Evolutionary conservation across 1,140 invertebrate genomes (phyloP), one percentile per base, ranked within the genome.

Genomic region (Asobara japonica): DNA sequence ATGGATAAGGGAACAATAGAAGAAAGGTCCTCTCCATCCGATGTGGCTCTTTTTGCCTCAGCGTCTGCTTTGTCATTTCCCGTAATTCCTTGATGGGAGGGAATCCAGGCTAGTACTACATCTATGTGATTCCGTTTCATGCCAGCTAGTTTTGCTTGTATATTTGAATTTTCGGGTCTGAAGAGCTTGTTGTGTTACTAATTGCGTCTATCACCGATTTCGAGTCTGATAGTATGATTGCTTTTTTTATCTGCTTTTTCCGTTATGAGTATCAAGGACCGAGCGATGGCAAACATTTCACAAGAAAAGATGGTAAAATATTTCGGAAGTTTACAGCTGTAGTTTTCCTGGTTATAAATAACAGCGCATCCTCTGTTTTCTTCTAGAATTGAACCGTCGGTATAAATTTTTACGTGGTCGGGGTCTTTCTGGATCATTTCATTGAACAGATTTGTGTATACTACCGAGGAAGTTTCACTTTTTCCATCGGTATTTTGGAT

Each of bases 171-270:
- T 22, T 0, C 6, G 7, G 51, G 16, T 65, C 60, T 38, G 29
- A 65, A 13, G 31, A 36, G 1, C 1, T 20, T 13, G 31, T 0
- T 5, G 71, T 72, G 27, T 67, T 38, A 36, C 66, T 66, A 0
- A 66, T 25, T 25, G 31, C 18, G 7, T 65, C 60, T 45, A 73
- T 38, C 22, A 41, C 22, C 3, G 65, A 69, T 51, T 68, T 69
- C 2, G 66, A 73, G 25, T 73, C 72, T 4, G 72, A 69, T 20
- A 73, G 61, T 38, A 69, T 69, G 0, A 68, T 31, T 31, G 38
- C 16, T 51, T 38, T 36, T 65, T 1, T 48, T 22, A 6, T 25
- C 20, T 22, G 60, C 67, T 4, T 20, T n/a, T 56, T 13, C 18
- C 7, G 25, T 33, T 31, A 60, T 61, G 33, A 68, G 25, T 27